Conservation (phyloP, 2,888 invertebrate species). For the Hyposoter didymator region DNA sequence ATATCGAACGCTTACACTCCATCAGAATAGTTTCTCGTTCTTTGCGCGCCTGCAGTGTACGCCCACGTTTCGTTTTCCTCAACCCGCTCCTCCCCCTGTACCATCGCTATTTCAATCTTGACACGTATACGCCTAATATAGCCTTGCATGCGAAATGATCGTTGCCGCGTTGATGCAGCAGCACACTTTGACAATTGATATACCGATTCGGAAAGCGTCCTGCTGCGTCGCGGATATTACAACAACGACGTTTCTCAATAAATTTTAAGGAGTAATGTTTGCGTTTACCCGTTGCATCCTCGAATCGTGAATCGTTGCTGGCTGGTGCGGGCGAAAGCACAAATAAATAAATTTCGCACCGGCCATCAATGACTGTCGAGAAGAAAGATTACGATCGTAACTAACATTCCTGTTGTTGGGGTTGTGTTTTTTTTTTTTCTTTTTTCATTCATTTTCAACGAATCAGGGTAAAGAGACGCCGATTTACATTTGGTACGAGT, state of each 20-base stretch:
- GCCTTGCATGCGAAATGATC: constrained; percentile 64
- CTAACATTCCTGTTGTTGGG: constrained; percentile 74
- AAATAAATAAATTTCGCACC: constrained; percentile 47
- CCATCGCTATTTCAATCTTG: constrained; percentile 29
- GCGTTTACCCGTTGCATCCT: constrained; percentile 75
- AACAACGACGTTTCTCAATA: constrained; percentile 34
- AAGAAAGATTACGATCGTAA: constrained; percentile 78
- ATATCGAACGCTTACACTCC: not conserved
- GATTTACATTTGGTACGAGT: constrained; percentile 99
- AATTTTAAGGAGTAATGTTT: constrained; percentile 22
- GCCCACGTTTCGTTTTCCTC: no score
- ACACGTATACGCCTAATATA: constrained; percentile 31
- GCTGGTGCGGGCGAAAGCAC: constrained; percentile 70
- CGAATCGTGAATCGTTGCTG: constrained; percentile 40
- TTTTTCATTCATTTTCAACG: constrained; percentile 67
- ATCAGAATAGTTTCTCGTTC: not conserved
- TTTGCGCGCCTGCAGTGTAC: no score
- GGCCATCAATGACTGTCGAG: constrained; percentile 61
- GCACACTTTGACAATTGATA: no score
- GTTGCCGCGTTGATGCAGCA: constrained; percentile 50
- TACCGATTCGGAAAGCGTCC: constrained; percentile 58
- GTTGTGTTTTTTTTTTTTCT: constrained; percentile 63
- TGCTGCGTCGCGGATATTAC: constrained; percentile 54
- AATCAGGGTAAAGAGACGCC: constrained; percentile 97
- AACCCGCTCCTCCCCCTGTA: not conserved